Evolutionary conservation across 2,888 invertebrate genomes (phyloP), one percentile per base, ranked within the genome.

Genomic region (Ischnura elegans): DNA sequence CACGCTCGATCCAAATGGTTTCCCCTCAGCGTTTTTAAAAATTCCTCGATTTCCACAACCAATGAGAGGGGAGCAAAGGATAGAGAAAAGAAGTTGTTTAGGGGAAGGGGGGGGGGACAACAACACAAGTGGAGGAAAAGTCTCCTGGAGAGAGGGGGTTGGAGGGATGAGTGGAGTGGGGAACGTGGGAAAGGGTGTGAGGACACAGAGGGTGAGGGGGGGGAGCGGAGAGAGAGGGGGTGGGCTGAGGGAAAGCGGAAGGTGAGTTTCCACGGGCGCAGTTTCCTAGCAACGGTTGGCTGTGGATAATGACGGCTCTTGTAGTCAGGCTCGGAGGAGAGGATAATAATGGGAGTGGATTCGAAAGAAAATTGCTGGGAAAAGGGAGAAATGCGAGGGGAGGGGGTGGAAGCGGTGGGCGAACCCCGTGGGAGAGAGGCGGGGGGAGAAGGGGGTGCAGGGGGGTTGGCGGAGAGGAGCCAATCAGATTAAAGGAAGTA

Each of bases 271-370:
- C 86, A 86, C 86, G 86, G 61, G 61, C 90, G 90, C 61, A 90
- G 55, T 90, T 90, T 90, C 66, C 90, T 90, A 90, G 90, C 90
- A 61, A 90, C 90, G 90, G 90, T 90, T 90, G 90, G 90, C 66
- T 90, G 90, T 90, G 66, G 90, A 90, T 90, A 90, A 90, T 90
- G 90, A 90, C 66, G 61, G 90, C 90, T 90, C 90, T 90, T 90
- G 90, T 61, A 90, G 87, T 51, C 51, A 87, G 55, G 51, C 87
- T 87, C 55, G 46, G 86, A 86, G 90, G 61, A 61, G 90, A 90
- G 66, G 61, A 90, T 90, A 90, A 90, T 90, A 90, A 90, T 66
- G 90, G 90, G 90, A 90, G 90, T 90, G 90, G 90, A 66, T 66
- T 90, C 61, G 90, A 43, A 90, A 45, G 90, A 66, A 90, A 90